These are phyloP conservation scores for Pygoscelis adeliae DNA, from an alignment of 2,113 vertebrate species.

Conservation along the genomic window DNA sequence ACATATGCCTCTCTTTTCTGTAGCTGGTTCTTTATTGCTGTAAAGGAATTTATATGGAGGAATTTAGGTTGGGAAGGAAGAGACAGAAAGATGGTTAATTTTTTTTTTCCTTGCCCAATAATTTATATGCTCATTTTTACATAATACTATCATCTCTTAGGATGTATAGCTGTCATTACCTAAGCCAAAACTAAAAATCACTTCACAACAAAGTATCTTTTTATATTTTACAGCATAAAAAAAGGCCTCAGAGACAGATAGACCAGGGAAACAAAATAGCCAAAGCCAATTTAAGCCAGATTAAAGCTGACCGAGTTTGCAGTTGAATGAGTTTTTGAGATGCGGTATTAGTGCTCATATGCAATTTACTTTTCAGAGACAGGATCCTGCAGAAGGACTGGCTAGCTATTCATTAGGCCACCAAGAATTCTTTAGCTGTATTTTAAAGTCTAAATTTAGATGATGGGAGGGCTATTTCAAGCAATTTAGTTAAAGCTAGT, in stretches of 20 bases:
- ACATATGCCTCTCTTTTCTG: not conserved
- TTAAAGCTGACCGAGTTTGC: not conserved
- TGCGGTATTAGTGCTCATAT: not conserved
- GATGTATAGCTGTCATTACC: not conserved
- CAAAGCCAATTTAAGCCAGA: not conserved
- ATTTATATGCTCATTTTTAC: not conserved
- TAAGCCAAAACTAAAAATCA: not conserved
- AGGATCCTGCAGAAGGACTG: not conserved
- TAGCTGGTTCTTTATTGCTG: not conserved
- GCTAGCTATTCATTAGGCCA: not conserved
- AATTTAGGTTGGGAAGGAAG: not conserved
- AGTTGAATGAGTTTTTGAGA: not conserved
- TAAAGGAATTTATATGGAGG: not conserved
- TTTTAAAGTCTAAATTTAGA: conserved; percentile 9
- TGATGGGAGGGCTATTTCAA: not conserved
- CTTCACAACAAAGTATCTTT: not conserved
- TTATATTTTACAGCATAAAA: not conserved
- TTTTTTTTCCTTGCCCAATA: not conserved
- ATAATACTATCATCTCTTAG: not conserved
- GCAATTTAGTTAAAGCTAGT: not conserved
- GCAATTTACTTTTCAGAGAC: conserved; percentile 16
- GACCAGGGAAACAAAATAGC: not conserved
- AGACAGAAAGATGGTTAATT: not conserved
- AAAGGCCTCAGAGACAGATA: not conserved
- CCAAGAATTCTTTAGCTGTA: not conserved